Evolutionary conservation across 2,797 vertebrate genomes (phyloP), one percentile per base, ranked within the genome.

Genomic region (Sebastes hubbsi): DNA sequence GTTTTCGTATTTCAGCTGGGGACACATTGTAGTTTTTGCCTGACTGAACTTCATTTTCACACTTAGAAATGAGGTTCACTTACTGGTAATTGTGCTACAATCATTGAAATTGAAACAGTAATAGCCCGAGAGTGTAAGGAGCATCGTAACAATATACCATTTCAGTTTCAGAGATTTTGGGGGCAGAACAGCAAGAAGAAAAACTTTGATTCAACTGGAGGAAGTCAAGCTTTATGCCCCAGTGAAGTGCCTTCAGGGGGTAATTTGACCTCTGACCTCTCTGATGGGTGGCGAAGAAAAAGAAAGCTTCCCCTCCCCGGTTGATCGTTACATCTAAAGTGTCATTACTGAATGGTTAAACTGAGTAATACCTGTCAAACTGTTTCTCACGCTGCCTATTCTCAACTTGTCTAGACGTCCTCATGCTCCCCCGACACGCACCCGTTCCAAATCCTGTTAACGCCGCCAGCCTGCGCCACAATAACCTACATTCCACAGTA

Each of bases 401-500:
- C 89, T 89, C 84, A 82, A 86, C 76, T 84, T 69, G 91, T 91
- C 89, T 89, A 92, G 92, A 92, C 87, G 27, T 87, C 77, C 83
- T 78, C 83, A 32, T 61, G 72, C 56, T 82, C 88, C 75, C 84
- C 63, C 62, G 72, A 87, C 90, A 88, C 24, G 8, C 87, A 79
- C 59, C 77, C 80, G 60, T 67, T 80, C 77, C 83, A 92, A 94
- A 94, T 94, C 93, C 88, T 82, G 92, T 94, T 93, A 94, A 81
- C 78, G 38, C 56, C 22, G 42, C 52, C 72, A 70, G 84, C 84
- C 82, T 59, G 82, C 18, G 68, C 87, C 82, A 90, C 86, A 88
- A 90, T 93, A 92, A 93, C 94, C 92, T 88, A 93, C 87, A 94
- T 94, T 90, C 86, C 65, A 62, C 86, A 84, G 86, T 88, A 89